phyloP scores from a whole-genome alignment of 2,888 invertebrate genomes.

The Gibbula magus region DNA sequence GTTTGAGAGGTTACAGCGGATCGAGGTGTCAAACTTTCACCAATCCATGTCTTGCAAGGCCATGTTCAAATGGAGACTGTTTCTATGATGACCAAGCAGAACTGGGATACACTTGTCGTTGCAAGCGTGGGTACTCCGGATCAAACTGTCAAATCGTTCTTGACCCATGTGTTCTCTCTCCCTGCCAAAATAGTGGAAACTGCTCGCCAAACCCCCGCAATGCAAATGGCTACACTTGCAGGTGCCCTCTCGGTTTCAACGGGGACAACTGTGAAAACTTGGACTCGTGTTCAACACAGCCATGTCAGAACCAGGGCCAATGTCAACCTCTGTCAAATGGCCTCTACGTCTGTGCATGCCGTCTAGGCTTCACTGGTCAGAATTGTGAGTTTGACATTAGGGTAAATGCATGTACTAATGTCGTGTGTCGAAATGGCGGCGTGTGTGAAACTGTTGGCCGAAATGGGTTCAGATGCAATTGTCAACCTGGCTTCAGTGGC shows the following conservation, averaged over 20 bases:
- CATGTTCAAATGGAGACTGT: conserved; percentile 10
- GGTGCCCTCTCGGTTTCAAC: conserved; percentile 12
- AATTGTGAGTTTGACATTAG: conserved; percentile 16
- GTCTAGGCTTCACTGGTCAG: conserved; percentile 7
- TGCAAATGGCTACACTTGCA: conserved; percentile 17
- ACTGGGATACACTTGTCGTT: not conserved
- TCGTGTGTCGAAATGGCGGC: conserved; percentile 17
- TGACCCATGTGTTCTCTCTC: not conserved
- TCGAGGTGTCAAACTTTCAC: not conserved
- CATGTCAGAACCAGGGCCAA: not conserved
- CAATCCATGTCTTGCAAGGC: not conserved
- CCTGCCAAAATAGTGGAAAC: conserved; percentile 5
- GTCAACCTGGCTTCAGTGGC: conserved; percentile 3
- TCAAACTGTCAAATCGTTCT: not conserved
- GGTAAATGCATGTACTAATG: not conserved
- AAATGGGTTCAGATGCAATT: not conserved
- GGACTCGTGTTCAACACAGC: conserved; percentile 1
- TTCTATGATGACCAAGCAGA: not conserved
- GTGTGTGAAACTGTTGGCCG: not conserved
- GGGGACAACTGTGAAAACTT: conserved; percentile 22
- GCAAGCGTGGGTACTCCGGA: conserved; percentile 12
- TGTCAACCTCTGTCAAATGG: not conserved
- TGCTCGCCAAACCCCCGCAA: not conserved
- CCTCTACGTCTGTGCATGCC: conserved; percentile 21
- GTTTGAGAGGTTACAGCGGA: conserved; percentile 10